These are phyloP conservation scores for Rhinatrema bivittatum DNA, from an alignment of 2,797 vertebrate species.

Conservation along the genomic window DNA sequence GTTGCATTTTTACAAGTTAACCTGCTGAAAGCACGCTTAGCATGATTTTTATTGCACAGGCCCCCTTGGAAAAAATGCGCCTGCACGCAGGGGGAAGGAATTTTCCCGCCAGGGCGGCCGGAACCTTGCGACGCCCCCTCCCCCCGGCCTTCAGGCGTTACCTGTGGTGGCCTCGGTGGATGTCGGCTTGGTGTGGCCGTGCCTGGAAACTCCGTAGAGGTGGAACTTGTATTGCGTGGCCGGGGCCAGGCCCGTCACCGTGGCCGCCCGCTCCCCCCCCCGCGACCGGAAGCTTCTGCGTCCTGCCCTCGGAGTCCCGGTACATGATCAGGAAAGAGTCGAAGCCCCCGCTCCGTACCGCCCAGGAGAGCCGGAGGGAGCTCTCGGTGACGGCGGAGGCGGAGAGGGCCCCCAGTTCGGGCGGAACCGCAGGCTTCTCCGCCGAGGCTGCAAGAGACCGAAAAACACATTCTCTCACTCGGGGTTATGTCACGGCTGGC, in stretches of 20 bases:
- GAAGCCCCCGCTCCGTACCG: constrained; percentile 14
- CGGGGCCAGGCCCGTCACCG: constrained; percentile 3
- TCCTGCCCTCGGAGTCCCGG: constrained; percentile 16
- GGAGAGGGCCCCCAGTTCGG: constrained; percentile 21
- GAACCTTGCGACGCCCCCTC: constrained; percentile 14
- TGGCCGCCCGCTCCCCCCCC: constrained; percentile 10
- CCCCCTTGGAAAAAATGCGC: too few relatives aligned
- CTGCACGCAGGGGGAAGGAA: too few relatives aligned
- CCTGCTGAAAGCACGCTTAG: too few relatives aligned
- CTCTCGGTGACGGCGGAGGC: constrained; percentile 31
- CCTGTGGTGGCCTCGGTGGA: constrained; percentile 21
- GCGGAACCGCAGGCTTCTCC: constrained; percentile 1
- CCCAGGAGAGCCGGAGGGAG: constrained; percentile 32
- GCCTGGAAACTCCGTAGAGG: constrained; percentile 33
- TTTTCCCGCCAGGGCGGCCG: too few relatives aligned
- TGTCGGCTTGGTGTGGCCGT: constrained; percentile 30
- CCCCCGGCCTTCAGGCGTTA: constrained; percentile 7
- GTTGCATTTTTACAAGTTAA: too few relatives aligned
- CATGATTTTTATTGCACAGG: too few relatives aligned
- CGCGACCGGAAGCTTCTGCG: constrained; percentile 22
- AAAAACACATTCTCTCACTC: too few relatives aligned
- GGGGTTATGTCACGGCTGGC: too few relatives aligned
- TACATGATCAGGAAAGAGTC: constrained; percentile 35
- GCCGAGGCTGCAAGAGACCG: too few relatives aligned
- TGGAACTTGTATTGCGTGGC: constrained; percentile 37